Percentiles rank a stretch among this genome's conserved stretches.
These are phyloP conservation scores for Aleiodes alternator DNA, from an alignment of 2,888 invertebrate species.

Conservation along the genomic window DNA sequence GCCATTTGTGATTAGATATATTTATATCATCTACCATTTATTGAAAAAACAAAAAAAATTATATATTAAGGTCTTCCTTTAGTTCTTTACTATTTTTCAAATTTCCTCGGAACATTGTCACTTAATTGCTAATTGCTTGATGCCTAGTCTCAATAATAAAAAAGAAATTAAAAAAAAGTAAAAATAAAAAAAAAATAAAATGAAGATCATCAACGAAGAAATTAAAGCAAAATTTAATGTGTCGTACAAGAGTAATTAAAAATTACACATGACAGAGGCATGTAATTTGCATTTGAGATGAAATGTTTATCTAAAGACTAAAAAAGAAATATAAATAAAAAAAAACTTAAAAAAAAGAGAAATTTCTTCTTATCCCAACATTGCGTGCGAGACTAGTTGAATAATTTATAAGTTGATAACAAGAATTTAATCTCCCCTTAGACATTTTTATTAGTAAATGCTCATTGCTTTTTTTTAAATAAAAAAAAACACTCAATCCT, in stretches of 20 bases:
- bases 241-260: no score
- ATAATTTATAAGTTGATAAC: constrained; percentile 11
- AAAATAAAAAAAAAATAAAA: not conserved
- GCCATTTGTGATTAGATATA: constrained; percentile 25
- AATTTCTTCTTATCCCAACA: constrained; percentile 2
- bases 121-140: constrained; percentile 16
- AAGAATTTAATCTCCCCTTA: constrained; percentile 3
- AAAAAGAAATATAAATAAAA: not conserved
- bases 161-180: not conserved
- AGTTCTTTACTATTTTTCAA: constrained; percentile 8
- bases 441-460: constrained; percentile 10
- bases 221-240: not conserved
- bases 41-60: constrained; percentile 12
- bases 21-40: constrained; percentile 27
- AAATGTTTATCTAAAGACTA: constrained; percentile 22
- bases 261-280: not conserved
- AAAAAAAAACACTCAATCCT: constrained; percentile 23
- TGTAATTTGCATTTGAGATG: constrained; percentile 12
- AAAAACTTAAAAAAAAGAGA: no score
- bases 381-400: not conserved
- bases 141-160: not conserved
- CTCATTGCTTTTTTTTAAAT: constrained; percentile 13
- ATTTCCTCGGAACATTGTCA: not conserved
- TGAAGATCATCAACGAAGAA: not conserved
- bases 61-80: constrained; percentile 42